Evolutionary conservation across 37 sponge, comb jelly and placozoan species (phyloP), one percentile per base, ranked within the genome.

Genomic region (Cliona cf. orientalis): DNA sequence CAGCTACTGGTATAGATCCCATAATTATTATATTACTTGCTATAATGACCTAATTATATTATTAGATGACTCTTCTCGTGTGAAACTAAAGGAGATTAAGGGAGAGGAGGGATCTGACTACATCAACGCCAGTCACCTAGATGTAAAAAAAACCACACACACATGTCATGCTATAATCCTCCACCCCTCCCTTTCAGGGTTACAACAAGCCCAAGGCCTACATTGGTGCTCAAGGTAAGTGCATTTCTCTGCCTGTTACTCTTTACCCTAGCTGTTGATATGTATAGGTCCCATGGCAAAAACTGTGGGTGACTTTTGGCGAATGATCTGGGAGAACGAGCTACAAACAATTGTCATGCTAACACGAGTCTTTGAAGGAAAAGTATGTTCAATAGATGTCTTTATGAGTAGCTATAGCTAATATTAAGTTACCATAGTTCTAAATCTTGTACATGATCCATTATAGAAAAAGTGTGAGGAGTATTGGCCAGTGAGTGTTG

Each of bases 401-500:
- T n/a, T n/a, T n/a, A n/a, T n/a, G n/a, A n/a, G n/a, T n/a, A n/a
- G n/a, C n/a, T n/a, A n/a, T n/a, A n/a, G n/a, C n/a, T n/a, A n/a
- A n/a, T n/a, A n/a, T n/a, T n/a, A n/a, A n/a, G n/a, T n/a, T n/a
- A n/a, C n/a, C n/a, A n/a, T n/a, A n/a, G n/a, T n/a, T n/a, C n/a
- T n/a, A n/a, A n/a, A n/a, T n/a, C n/a, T n/a, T n/a, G n/a, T n/a
- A n/a, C n/a, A n/a, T n/a, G n/a, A n/a, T n/a, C n/a, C n/a, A 2
- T 12, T 62, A 1, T 42, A 86, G 86, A 75, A 80, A 57, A 95
- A 95, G 69, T 95, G 93, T 83, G 82, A 83, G 63, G 66, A 46
- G 46, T 95, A 95, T 56, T 95, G 94, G 94, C 96, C 96, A 0
- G 70, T 72, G 21, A 80, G 46, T 33, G 72, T 76, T 0, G 61